These are phyloP conservation scores for Aphrophora alni DNA, from an alignment of 2,888 invertebrate species.

Conservation along the genomic window DNA sequence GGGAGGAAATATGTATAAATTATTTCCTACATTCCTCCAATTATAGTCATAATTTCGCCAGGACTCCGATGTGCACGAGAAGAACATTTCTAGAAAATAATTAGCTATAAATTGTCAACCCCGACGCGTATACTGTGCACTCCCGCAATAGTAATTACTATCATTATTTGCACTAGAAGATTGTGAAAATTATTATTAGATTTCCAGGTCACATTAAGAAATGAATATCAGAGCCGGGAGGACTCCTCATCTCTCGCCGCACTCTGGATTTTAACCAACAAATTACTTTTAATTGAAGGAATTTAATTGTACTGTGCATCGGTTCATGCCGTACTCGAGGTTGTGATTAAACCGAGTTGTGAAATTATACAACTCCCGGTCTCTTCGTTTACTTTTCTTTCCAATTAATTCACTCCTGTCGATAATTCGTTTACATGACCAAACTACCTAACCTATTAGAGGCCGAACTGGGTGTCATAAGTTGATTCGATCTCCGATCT, in stretches of 20 bases:
- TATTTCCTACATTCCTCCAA: conserved; percentile 37
- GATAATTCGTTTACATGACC: background rate
- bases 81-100: conserved; percentile 38
- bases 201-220: conserved; percentile 15
- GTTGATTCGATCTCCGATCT: no score
- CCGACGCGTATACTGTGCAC: background rate
- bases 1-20: conserved; percentile 35
- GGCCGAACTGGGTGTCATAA: no score
- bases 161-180: conserved; percentile 33
- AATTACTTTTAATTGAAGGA: conserved; percentile 24
- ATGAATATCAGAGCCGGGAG: background rate
- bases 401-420: background rate
- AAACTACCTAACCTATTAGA: no score
- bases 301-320: conserved; percentile 2
- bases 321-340: background rate
- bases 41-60: conserved; percentile 35
- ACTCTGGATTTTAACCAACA: conserved; percentile 10
- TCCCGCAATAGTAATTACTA: conserved; percentile 35
- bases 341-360: background rate
- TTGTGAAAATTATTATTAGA: conserved; percentile 20
- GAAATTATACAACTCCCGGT: background rate
- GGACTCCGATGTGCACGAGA: background rate
- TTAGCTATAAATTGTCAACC: conserved; percentile 41
- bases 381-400: background rate
- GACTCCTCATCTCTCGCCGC: background rate